Percentiles rank a stretch among this genome's conserved stretches.
phyloP scores from a whole-genome alignment of 2,797 vertebrate species.

The Epinephelus malabaricus region DNA sequence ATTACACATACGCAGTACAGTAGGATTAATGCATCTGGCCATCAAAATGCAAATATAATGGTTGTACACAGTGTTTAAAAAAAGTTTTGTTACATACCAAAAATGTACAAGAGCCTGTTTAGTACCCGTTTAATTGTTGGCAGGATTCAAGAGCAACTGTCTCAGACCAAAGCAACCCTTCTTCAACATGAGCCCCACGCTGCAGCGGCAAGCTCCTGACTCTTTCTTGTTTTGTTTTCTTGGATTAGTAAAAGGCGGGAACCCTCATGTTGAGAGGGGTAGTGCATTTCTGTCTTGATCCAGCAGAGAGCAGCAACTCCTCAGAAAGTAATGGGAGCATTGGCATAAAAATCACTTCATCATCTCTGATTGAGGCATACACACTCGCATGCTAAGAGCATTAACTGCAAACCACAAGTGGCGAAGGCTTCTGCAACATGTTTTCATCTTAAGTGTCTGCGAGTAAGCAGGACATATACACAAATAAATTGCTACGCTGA shows the following conservation, averaged over 20 bases:
- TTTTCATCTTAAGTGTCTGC: conserved; percentile 54
- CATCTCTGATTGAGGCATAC: conserved; percentile 61
- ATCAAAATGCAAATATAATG: conserved; percentile 63
- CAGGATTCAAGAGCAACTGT: conserved; percentile 57
- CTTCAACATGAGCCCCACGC: conserved; percentile 11
- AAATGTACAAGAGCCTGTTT: conserved; percentile 51
- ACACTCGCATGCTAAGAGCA: conserved; percentile 72
- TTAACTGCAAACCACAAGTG: conserved; percentile 66
- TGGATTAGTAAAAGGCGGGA: conserved; percentile 32
- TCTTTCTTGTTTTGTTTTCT: background rate
- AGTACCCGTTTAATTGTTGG: conserved; percentile 57
- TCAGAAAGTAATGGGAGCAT: conserved; percentile 38
- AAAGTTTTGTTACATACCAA: conserved; percentile 49
- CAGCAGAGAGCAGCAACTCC: conserved; percentile 72
- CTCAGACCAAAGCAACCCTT: conserved; percentile 21
- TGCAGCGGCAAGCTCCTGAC: too few relatives aligned
- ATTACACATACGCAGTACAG: conserved; percentile 65
- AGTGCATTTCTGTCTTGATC: conserved; percentile 62
- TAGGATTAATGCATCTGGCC: conserved; percentile 36
- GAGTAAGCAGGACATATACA: conserved; percentile 55
- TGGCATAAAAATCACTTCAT: conserved; percentile 49
- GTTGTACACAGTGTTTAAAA: conserved; percentile 55
- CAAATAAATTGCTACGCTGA: conserved; percentile 31
- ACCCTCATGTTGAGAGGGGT: conserved; percentile 17
- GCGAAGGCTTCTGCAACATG: conserved; percentile 57